These are phyloP conservation scores for Eugnorisma glareosa DNA, from an alignment of 2,888 invertebrate genomes.

Conservation along the genomic window DNA sequence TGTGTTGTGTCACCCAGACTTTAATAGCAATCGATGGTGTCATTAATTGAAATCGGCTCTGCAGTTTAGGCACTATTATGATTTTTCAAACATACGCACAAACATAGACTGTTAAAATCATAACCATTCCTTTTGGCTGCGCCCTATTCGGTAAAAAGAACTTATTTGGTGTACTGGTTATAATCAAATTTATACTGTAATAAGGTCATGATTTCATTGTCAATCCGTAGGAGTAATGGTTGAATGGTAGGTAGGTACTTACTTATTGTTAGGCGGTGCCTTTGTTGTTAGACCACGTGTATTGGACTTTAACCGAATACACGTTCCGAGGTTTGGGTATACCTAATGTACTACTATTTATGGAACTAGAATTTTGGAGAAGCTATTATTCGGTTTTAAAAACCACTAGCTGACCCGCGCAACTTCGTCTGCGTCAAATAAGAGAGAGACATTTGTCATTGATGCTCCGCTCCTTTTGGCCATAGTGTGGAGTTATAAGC, in stretches of 20 bases:
- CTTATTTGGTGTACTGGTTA: not conserved
- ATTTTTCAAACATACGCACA: not conserved
- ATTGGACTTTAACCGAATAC: conserved; percentile 14
- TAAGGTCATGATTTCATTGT: conserved; percentile 37
- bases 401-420: too few species aligned
- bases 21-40: too few species aligned
- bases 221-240: conserved; percentile 19
- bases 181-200: not conserved
- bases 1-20: too few species aligned
- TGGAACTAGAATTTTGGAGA: not conserved
- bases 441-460: too few species aligned
- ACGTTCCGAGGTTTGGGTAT: not conserved
- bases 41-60: not conserved
- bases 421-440: too few species aligned
- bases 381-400: too few species aligned
- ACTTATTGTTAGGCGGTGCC: conserved; percentile 27
- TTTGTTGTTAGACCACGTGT: conserved; percentile 40
- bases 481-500: too few species aligned
- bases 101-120: not conserved
- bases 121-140: not conserved
- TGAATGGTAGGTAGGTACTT: not conserved
- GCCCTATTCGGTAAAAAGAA: not conserved
- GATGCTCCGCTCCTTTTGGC: too few species aligned
- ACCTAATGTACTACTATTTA: not conserved
- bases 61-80: not conserved